phyloP scores from a whole-genome alignment of 2,888 invertebrate genomes.

The Bursaphelenchus okinawaensis region DNA sequence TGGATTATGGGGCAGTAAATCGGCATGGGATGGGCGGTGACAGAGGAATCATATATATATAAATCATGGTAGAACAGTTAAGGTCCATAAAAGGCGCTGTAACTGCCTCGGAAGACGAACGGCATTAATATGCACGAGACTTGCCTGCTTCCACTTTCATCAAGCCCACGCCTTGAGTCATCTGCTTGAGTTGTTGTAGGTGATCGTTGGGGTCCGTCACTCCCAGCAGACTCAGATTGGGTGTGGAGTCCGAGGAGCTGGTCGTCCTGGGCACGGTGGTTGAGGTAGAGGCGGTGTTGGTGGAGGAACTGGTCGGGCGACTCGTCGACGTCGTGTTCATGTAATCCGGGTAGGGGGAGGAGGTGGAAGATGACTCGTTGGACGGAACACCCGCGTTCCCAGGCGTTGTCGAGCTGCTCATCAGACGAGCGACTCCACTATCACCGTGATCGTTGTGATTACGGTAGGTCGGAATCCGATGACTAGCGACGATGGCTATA shows the following conservation, averaged over 20 bases:
- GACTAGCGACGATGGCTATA: conserved; percentile 2
- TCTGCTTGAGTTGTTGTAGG: conserved; percentile 43
- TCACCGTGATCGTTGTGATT: neutral
- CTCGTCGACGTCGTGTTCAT: neutral
- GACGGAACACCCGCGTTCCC: conserved; percentile 9
- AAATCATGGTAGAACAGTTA: neutral
- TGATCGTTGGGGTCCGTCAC: conserved; percentile 16
- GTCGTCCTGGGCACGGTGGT: neutral
- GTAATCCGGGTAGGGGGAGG: conserved; percentile 2
- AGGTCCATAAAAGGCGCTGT: neutral
- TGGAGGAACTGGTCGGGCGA: neutral
- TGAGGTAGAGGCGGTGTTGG: conserved; percentile 7
- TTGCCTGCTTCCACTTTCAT: conserved; percentile 34
- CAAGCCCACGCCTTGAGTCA: conserved; percentile 45
- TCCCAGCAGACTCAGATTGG: neutral
- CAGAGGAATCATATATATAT: neutral
- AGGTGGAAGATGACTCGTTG: conserved; percentile 5
- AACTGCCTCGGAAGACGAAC: neutral
- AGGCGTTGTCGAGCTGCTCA: conserved; percentile 8
- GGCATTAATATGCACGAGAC: conserved; percentile 3
- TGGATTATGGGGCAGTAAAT: neutral
- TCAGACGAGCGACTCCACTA: neutral
- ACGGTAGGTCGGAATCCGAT: neutral
- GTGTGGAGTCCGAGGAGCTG: neutral
- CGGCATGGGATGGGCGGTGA: neutral